These are phyloP conservation scores for Zaprionus bogoriensis DNA, from an alignment of 2,888 invertebrate species.

Conservation along the genomic window DNA sequence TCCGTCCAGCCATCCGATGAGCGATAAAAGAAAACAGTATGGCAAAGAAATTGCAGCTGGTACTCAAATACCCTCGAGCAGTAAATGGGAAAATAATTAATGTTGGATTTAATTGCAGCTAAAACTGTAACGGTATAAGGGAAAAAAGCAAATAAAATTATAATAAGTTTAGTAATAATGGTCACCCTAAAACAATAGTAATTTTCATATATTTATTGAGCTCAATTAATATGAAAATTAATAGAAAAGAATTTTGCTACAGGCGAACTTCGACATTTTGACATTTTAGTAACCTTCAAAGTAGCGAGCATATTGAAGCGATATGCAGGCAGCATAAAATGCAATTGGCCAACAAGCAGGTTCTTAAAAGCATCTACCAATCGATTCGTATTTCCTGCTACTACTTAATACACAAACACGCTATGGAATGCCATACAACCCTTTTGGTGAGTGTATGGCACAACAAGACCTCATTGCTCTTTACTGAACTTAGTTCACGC, in stretches of 20 bases:
- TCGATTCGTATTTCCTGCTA: too few relatives aligned
- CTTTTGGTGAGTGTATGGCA: background rate
- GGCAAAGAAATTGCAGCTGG: background rate
- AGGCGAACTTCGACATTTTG: too few relatives aligned
- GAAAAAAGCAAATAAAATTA: background rate
- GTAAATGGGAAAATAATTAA: too few relatives aligned
- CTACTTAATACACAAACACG: background rate
- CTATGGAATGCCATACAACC: background rate
- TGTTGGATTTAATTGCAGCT: background rate
- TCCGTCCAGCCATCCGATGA: too few relatives aligned
- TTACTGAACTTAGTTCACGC: slow-evolving; percentile 57
- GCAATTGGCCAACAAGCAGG: too few relatives aligned
- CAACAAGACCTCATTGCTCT: slow-evolving; percentile 24
- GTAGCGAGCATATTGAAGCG: too few relatives aligned
- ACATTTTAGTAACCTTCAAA: background rate
- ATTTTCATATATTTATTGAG: background rate
- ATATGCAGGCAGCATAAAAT: too few relatives aligned
- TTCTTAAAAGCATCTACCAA: too few relatives aligned
- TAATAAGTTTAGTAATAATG: background rate
- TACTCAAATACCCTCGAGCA: too few relatives aligned
- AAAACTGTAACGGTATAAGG: background rate
- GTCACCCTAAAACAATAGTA: background rate
- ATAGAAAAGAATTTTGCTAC: background rate
- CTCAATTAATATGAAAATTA: background rate
- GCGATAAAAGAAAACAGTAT: slow-evolving; percentile 32